Evolutionary conservation across 2,113 vertebrate genomes (phyloP).

Genomic region (Vidua chalybeata): DNA sequence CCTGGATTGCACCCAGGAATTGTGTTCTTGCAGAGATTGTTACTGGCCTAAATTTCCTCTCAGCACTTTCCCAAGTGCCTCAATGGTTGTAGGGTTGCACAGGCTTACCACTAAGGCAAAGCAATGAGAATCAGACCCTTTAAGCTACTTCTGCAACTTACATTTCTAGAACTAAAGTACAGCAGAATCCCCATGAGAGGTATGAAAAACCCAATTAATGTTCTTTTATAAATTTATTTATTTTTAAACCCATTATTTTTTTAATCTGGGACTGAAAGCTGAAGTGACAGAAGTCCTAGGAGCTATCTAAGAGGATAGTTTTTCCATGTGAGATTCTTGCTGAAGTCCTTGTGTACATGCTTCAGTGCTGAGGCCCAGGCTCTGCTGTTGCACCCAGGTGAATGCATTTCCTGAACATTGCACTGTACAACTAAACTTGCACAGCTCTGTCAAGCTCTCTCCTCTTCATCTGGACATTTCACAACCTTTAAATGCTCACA

Average conservation of each 20-base stretch:
- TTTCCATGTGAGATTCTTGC: not conserved
- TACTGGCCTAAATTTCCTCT: slow-evolving; percentile 5
- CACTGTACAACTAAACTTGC: not conserved
- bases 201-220: slow-evolving; percentile 5
- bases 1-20: slow-evolving; percentile 23
- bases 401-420: not conserved
- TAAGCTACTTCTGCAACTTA: not conserved
- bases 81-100: not conserved
- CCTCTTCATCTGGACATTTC: not conserved
- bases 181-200: not conserved
- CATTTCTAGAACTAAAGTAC: slow-evolving; percentile 8
- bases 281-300: not conserved
- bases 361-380: not conserved
- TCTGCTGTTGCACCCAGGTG: not conserved
- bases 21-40: not conserved
- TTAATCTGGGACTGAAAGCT: not conserved
- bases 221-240: not conserved
- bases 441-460: not conserved
- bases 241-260: not conserved
- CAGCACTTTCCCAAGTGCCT: not conserved
- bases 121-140: not conserved
- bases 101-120: not conserved
- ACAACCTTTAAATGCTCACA: not conserved
- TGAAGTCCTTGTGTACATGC: not conserved
- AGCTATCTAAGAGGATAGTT: not conserved